Conservation (phyloP, 2,797 vertebrate genomes). For the Danio aesculapii region DNA sequence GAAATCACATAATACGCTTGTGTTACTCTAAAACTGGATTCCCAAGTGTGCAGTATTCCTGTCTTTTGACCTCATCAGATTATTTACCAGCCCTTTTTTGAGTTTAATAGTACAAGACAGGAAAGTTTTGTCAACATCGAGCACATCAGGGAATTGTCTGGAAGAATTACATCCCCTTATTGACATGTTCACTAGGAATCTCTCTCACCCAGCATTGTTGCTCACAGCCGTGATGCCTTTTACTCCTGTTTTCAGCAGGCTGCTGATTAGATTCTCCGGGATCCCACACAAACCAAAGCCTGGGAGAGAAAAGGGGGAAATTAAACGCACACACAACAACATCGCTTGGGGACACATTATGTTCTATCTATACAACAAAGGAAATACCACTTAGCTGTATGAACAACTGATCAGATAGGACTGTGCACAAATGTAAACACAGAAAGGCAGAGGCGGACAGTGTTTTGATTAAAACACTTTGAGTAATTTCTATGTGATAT, state of each 20-base stretch:
- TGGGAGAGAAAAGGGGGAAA: slow-evolving; percentile 58
- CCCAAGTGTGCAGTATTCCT: background rate
- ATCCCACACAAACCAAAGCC: slow-evolving; percentile 87
- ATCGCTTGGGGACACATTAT: slow-evolving; percentile 33
- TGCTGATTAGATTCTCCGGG: slow-evolving; percentile 86
- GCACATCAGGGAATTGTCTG: slow-evolving; percentile 23
- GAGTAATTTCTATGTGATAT: too few species aligned
- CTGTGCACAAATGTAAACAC: background rate
- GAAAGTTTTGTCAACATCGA: slow-evolving; percentile 13
- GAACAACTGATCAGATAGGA: slow-evolving; percentile 42
- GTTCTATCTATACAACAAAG: slow-evolving; percentile 23
- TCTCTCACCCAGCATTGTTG: slow-evolving; percentile 85
- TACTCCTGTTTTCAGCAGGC: slow-evolving; percentile 83
- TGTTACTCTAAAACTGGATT: background rate
- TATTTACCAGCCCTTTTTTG: slow-evolving; percentile 21
- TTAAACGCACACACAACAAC: background rate
- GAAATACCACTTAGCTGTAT: slow-evolving; percentile 33
- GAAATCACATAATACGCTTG: background rate
- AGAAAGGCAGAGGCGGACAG: too few species aligned
- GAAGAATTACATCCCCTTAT: slow-evolving; percentile 17
- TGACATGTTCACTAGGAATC: slow-evolving; percentile 11
- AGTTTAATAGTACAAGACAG: slow-evolving; percentile 35
- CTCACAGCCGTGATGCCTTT: slow-evolving; percentile 84
- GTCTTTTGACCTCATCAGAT: slow-evolving; percentile 4
- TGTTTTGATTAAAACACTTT: too few species aligned